These are phyloP conservation scores for Elysia crispata DNA, from an alignment of 2,888 invertebrate species.

Conservation along the genomic window DNA sequence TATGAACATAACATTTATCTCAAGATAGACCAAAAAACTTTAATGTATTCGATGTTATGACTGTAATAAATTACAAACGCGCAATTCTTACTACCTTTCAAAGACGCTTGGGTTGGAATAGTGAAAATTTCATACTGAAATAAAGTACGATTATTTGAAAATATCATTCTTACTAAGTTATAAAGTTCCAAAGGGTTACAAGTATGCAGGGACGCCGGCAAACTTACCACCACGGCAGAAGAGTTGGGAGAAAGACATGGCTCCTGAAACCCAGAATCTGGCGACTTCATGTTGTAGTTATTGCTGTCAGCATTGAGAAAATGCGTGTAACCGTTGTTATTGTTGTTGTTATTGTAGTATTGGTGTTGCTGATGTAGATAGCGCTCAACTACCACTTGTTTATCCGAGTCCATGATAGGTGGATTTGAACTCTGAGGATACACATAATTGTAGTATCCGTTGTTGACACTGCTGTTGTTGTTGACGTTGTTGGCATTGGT, in stretches of 20 bases:
- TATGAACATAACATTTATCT: too few relatives aligned
- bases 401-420: slow-evolving; percentile 33
- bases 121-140: too few relatives aligned
- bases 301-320: slow-evolving; percentile 48
- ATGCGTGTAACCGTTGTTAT: slow-evolving; percentile 40
- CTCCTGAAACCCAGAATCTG: slow-evolving; percentile 73
- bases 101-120: too few relatives aligned
- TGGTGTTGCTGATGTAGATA: slow-evolving; percentile 64
- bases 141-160: not conserved
- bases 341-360: slow-evolving; percentile 42
- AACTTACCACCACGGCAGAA: not conserved
- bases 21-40: too few relatives aligned
- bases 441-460: slow-evolving; percentile 29
- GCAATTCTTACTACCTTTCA: too few relatives aligned
- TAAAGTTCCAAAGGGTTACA: not conserved
- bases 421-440: slow-evolving; percentile 12
- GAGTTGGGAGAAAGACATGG: slow-evolving; percentile 65
- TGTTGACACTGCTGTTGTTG: not conserved
- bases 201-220: too few relatives aligned
- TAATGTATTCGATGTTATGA: too few relatives aligned
- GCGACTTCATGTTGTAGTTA: slow-evolving; percentile 59
- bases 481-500: slow-evolving; percentile 17
- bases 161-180: not conserved
- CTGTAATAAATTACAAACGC: too few relatives aligned
- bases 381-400: slow-evolving; percentile 58